A percentile compares a stretch with the other conserved stretches of the same genome.
Conservation (phyloP, 2,888 invertebrate species). For the Eupithecia dodoneata region DNA sequence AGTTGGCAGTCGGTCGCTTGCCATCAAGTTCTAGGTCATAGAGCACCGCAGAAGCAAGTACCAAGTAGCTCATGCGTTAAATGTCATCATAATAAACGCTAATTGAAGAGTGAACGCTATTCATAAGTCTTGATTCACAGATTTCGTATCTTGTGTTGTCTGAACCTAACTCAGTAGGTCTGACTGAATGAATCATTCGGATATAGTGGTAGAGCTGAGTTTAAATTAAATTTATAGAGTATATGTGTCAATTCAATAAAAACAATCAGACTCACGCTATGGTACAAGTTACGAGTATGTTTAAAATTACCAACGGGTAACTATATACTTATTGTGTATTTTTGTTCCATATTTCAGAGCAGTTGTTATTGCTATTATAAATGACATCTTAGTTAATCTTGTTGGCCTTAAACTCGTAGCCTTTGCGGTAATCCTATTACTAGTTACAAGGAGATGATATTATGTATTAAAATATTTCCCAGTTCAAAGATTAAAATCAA, state of each 20-base stretch:
- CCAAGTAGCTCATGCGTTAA: constrained; percentile 28
- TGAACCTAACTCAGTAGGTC: neutral
- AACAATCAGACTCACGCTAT: neutral
- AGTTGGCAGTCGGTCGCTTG: constrained; percentile 51
- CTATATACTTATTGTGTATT: neutral
- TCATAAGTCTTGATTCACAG: neutral
- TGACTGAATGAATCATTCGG: neutral
- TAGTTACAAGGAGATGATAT: neutral
- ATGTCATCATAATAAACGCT: constrained; percentile 29
- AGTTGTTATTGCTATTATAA: neutral
- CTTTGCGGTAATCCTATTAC: neutral
- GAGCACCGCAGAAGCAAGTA: constrained; percentile 54
- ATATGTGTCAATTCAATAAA: neutral
- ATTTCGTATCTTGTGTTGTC: neutral
- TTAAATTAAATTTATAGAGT: neutral
- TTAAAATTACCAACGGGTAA: neutral
- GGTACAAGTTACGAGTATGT: neutral
- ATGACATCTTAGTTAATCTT: neutral
- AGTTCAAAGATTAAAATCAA: neutral
- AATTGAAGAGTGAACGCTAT: constrained; percentile 14
- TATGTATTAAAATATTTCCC: no score
- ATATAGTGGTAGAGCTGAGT: neutral
- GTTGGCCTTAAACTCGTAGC: neutral
- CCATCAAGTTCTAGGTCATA: constrained; percentile 79
- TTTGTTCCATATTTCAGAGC: neutral